Conservation (phyloP, 2,888 invertebrate genomes). For the Drosophila tripunctata region DNA sequence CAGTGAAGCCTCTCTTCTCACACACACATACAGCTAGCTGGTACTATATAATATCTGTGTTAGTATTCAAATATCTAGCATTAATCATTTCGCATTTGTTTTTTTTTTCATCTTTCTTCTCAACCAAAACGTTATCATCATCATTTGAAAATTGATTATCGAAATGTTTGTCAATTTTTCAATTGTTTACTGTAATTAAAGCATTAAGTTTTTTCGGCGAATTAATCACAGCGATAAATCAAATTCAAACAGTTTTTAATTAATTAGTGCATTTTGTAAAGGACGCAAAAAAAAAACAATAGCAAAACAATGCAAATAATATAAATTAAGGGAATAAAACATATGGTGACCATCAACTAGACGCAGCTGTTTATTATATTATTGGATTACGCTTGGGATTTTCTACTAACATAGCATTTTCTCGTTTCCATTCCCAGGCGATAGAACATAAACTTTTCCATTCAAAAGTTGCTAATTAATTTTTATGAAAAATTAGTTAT, state of each 20-base stretch:
- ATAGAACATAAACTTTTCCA: no score
- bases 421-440: background rate
- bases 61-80: background rate
- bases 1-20: slow-evolving; percentile 34
- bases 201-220: slow-evolving; percentile 9
- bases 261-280: slow-evolving; percentile 36
- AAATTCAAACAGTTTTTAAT: slow-evolving; percentile 43
- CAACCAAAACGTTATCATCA: background rate
- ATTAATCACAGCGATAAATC: slow-evolving; percentile 47
- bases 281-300: background rate
- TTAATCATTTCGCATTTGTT: background rate
- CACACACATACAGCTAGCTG: no score
- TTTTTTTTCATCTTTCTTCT: background rate
- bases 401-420: background rate
- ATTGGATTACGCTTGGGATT: slow-evolving; percentile 2
- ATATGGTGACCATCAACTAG: slow-evolving; percentile 39
- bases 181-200: slow-evolving; percentile 24
- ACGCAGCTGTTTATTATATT: slow-evolving; percentile 31
- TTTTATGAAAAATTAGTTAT: no score
- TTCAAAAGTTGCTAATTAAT: no score
- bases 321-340: slow-evolving; percentile 35
- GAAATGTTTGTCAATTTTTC: background rate
- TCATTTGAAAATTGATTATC: background rate
- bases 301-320: background rate
- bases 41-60: no score